phyloP scores from a whole-genome alignment of 2,797 vertebrate species.

The Caiman crocodilus region DNA sequence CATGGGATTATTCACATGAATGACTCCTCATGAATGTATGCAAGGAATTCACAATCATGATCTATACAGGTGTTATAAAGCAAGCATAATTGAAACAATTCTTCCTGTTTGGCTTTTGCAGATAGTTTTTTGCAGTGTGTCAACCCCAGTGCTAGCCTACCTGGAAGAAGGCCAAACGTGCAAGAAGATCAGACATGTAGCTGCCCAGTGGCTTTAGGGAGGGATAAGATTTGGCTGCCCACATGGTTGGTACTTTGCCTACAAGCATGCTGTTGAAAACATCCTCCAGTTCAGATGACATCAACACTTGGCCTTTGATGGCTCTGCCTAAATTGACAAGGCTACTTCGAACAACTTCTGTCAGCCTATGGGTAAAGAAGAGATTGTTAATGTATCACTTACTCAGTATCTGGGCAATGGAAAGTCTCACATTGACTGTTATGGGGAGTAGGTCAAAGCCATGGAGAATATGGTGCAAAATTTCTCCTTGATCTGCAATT shows the following conservation, averaged over 20 bases:
- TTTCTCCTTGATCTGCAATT: background rate
- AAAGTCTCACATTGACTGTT: background rate
- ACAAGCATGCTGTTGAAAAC: constrained; percentile 91
- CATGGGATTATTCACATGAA: background rate
- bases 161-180: constrained; percentile 90
- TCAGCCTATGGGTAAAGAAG: constrained; percentile 83
- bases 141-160: constrained; percentile 66
- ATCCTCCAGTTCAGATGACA: constrained; percentile 93
- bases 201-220: constrained; percentile 93
- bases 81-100: background rate
- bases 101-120: background rate
- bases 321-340: constrained; percentile 89
- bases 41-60: background rate
- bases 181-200: constrained; percentile 89
- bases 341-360: constrained; percentile 87
- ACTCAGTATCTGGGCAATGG: background rate
- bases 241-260: constrained; percentile 90
- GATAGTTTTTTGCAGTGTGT: background rate
- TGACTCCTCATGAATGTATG: background rate
- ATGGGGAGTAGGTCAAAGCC: background rate
- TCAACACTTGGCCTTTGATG: constrained; percentile 92
- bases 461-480: constrained; percentile 2
- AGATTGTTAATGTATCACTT: background rate
- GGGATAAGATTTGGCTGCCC: constrained; percentile 93
- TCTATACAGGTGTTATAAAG: background rate